phyloP scores from a whole-genome alignment of 2,797 vertebrate genomes.

The Todus mexicanus region DNA sequence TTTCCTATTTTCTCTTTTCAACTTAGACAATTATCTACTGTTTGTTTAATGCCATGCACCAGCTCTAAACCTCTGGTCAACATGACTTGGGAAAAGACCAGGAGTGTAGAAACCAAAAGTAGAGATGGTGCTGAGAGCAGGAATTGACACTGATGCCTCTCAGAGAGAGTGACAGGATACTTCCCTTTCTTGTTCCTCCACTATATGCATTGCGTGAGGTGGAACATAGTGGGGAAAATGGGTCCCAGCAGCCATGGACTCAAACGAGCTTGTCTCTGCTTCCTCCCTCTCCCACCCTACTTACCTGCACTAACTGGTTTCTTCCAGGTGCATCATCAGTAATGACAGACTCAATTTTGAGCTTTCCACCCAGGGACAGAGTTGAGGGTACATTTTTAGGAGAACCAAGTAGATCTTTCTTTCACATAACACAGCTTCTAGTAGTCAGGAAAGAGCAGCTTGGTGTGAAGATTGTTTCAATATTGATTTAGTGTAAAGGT shows the following conservation, averaged over 20 bases:
- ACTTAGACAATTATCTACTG: not conserved
- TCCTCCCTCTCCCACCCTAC: not conserved
- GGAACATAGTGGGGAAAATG: not conserved
- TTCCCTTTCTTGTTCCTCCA: not conserved
- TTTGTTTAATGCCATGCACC: not conserved
- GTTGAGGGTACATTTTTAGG: not conserved
- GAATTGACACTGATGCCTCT: not conserved
- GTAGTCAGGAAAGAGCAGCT: not conserved
- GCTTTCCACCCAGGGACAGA: not conserved
- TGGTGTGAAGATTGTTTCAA: not conserved
- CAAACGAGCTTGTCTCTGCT: not conserved
- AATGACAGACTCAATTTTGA: not conserved
- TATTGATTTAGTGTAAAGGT: not conserved
- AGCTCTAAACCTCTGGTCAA: not conserved
- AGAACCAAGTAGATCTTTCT: not conserved
- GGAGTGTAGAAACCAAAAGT: not conserved
- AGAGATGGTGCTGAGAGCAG: not conserved
- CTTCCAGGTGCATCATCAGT: not conserved
- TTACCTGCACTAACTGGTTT: not conserved
- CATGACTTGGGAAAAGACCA: not conserved
- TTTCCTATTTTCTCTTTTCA: not conserved
- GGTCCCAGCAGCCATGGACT: not conserved
- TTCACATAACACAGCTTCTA: not conserved
- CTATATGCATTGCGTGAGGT: not conserved
- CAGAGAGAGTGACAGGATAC: not conserved